Percentiles rank a stretch among this genome's conserved stretches.
phyloP scores from a whole-genome alignment of 2,888 invertebrate species.

The Prostheceraeus crozeri region DNA sequence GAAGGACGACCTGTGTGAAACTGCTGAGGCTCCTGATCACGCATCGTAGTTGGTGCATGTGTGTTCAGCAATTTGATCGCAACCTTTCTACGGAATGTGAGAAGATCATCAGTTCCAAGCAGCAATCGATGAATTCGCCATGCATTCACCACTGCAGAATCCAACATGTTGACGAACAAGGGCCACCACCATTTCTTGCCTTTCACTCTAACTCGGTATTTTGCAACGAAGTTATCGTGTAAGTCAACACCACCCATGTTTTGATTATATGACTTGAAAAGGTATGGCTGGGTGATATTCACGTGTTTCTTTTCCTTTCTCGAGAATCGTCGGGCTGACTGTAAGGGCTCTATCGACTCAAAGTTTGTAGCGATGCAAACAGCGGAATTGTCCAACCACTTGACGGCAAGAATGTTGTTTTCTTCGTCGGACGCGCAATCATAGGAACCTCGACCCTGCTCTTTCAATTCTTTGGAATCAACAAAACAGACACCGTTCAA shows the following conservation, averaged over 20 bases:
- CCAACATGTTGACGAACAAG: neutral
- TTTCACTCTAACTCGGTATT: too few species aligned
- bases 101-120: neutral
- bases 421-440: conserved; percentile 16
- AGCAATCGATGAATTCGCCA: conserved; percentile 3
- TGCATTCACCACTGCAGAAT: conserved; percentile 15
- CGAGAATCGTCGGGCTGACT: too few species aligned
- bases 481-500: conserved; percentile 23
- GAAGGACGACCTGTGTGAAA: conserved; percentile 16
- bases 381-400: conserved; percentile 36
- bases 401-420: conserved; percentile 14
- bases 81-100: conserved; percentile 1
- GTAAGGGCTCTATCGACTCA: neutral
- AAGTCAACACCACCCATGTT: neutral
- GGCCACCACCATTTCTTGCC: too few species aligned
- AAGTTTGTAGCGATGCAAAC: conserved; percentile 14
- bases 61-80: neutral
- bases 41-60: neutral
- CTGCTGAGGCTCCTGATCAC: neutral
- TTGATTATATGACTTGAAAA: too few species aligned
- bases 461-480: conserved; percentile 20
- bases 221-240: conserved; percentile 1
- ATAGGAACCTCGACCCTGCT: neutral
- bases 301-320: too few species aligned
- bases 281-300: too few species aligned